Percentiles rank a stretch among this genome's conserved stretches.
Evolutionary conservation across 2,797 vertebrate genomes (phyloP).

Genomic region (Coregonus ussuriensis): DNA sequence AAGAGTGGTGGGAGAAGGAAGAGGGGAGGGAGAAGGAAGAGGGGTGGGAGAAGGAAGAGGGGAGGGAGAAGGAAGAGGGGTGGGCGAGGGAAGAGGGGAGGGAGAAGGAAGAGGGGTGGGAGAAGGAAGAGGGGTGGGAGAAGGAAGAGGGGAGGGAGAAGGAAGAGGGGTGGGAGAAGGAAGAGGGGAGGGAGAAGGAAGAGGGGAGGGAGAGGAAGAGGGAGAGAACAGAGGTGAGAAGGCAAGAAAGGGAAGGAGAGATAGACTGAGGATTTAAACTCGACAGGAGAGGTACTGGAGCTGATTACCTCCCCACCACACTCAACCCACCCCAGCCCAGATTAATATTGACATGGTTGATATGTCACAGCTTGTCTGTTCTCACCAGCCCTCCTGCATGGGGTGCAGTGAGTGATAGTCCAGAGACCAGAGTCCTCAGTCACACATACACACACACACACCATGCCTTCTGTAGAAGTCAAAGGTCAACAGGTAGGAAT

Average conservation of each 20-base stretch:
- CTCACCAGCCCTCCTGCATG: neutral
- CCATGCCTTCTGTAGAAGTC: too few relatives aligned
- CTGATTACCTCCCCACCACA: neutral
- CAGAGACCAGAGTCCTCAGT: neutral
- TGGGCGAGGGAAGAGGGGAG: too few relatives aligned
- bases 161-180: neutral
- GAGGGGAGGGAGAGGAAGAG: neutral
- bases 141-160: too few relatives aligned
- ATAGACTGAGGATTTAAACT: neutral
- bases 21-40: too few relatives aligned
- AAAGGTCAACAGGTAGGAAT: constrained; percentile 61
- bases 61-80: too few relatives aligned
- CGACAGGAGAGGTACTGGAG: neutral
- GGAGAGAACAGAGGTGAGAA: neutral
- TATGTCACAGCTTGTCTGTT: neutral
- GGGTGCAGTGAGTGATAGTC: neutral
- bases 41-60: too few relatives aligned
- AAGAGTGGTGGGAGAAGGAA: too few relatives aligned
- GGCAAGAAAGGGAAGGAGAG: too few relatives aligned
- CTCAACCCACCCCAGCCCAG: neutral
- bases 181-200: too few relatives aligned
- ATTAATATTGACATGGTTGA: constrained; percentile 7
- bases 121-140: too few relatives aligned
- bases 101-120: too few relatives aligned
- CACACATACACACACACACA: neutral